phyloP scores from a whole-genome alignment of 2,888 invertebrate species.

The Apodemia zela region DNA sequence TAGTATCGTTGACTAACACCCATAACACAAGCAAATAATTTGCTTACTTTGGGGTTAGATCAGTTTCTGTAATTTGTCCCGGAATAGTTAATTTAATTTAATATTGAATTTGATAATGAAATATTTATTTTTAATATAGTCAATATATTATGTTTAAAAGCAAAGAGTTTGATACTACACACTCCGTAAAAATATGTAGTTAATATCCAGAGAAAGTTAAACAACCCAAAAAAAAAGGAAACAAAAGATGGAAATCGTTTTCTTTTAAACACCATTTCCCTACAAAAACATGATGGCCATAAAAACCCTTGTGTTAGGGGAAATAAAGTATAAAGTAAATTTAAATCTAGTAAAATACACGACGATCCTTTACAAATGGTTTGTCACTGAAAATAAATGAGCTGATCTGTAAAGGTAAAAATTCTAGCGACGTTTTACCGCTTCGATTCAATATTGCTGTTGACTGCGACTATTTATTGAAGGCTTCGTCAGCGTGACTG shows the following conservation, averaged over 20 bases:
- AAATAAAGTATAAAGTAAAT: slow-evolving; percentile 12
- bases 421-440: slow-evolving; percentile 22
- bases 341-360: slow-evolving; percentile 14
- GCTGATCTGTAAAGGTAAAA: slow-evolving; percentile 22
- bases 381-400: slow-evolving; percentile 20
- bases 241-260: not conserved
- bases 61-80: no score
- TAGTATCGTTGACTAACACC: no score
- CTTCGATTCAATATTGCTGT: slow-evolving; percentile 25
- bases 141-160: no score
- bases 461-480: slow-evolving; percentile 28
- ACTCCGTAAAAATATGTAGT: no score
- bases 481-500: slow-evolving; percentile 29
- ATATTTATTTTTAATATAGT: no score
- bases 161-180: no score
- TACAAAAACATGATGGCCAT: not conserved
- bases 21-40: no score
- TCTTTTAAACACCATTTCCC: slow-evolving; percentile 3
- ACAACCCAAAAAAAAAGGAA: not conserved
- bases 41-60: no score
- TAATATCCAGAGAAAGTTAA: no score
- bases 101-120: no score
- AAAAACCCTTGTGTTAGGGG: not conserved
- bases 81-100: no score
- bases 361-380: slow-evolving; percentile 17